Base-by-base conservation (phyloP, 2,797 vertebrate species). In the Tachyglossus aculeatus region DNA sequence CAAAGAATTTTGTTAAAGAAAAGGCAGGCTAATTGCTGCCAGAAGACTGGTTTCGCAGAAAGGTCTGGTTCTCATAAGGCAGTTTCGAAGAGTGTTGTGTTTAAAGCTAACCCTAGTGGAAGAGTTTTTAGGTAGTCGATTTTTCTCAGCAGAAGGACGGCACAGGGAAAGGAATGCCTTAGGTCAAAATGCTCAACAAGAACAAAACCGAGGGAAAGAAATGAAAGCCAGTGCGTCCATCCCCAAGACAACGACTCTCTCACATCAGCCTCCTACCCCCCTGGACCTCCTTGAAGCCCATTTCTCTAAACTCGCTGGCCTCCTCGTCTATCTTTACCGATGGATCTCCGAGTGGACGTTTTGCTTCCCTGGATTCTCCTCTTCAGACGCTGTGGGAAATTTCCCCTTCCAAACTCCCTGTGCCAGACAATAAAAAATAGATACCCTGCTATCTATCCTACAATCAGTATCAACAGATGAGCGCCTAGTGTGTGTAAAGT, bases 1-100 rank as follows among this genome's bases (percentile, higher is more conserved):
- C 88, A 90, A 92, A 94, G 88, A 92, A 92, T 92, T 93, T 90
- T 92, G 88, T 88, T 86, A 88, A 89, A 87, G 88, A 85, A 91
- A 86, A 90, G 87, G 78, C 87, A 90, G 90, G 83, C 89, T 93
- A 92, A 91, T 91, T 91, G 90, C 89, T 92, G 90, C 91, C 91
- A 94, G 92, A 92, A 92, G 85, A 90, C 76, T 61, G 57, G 83
- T 88, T 88, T 87, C 83, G 78, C 72, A 81, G 87, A 86, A 86
- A 82, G 88, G 86, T 93, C 92, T 93, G 92, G 88, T 93, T 93
- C 89, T 90, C 90, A 91, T 92, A 92, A 93, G 70, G 83, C 86
- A 88, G 73, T 90, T 90, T 91, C 82, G 89, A 84, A 86, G 82
- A 88, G 84, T 88, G 72, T 82, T 90, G 88, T 47, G 72, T 87